phyloP scores from a whole-genome alignment of 2,888 invertebrate genomes.

The Ochlodes sylvanus region DNA sequence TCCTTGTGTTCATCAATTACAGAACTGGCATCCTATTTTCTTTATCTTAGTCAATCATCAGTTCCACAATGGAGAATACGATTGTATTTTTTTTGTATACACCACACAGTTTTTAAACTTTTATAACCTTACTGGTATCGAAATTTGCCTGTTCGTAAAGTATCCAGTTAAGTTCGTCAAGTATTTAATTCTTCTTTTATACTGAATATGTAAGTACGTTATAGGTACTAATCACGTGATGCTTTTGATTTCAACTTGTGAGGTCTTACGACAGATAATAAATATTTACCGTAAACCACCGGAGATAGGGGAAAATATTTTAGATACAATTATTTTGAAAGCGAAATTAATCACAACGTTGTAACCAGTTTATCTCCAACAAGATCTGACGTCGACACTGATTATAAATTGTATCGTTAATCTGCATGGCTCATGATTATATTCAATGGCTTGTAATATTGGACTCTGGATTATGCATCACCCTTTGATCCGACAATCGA shows the following conservation, averaged over 20 bases:
- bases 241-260: background rate
- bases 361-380: conserved; percentile 33
- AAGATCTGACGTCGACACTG: conserved; percentile 33
- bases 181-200: no score
- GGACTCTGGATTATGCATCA: conserved; percentile 22
- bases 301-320: conserved; percentile 23
- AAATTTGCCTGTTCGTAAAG: no score
- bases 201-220: no score
- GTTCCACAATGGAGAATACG: no score
- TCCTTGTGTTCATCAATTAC: conserved; percentile 13
- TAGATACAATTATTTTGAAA: conserved; percentile 22
- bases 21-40: no score
- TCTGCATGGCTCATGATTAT: conserved; percentile 32
- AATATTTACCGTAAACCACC: conserved; percentile 20
- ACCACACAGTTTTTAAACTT: no score
- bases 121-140: no score
- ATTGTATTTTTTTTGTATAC: no score
- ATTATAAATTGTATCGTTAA: conserved; percentile 37
- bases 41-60: no score
- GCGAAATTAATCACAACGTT: conserved; percentile 34
- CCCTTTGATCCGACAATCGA: background rate
- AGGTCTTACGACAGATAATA: conserved; percentile 5
- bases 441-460: conserved; percentile 37
- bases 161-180: no score
- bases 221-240: no score